A percentile compares a stretch with the other conserved stretches of the same genome.
These are phyloP conservation scores for Cyrtorhinus lividipennis DNA, from an alignment of 1,140 invertebrate species.

Conservation along the genomic window DNA sequence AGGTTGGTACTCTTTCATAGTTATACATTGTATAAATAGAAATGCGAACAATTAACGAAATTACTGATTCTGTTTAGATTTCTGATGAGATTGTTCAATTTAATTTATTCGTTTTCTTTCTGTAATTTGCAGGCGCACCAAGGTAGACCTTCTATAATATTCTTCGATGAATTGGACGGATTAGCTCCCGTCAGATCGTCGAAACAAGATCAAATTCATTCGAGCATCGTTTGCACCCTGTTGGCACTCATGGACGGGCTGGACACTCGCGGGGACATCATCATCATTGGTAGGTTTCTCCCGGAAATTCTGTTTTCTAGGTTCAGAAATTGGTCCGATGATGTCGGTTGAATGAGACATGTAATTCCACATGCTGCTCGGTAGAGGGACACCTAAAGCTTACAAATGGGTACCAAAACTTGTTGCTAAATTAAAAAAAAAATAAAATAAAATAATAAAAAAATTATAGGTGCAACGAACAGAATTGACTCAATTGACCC, in stretches of 20 bases:
- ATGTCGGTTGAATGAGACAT: too few relatives aligned
- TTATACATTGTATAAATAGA: constrained; percentile 28
- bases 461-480: constrained; percentile 19
- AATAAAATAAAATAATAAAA: too few relatives aligned
- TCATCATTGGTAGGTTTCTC: constrained; percentile 77
- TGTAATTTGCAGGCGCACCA: constrained; percentile 47
- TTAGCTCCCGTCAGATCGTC: constrained; percentile 74
- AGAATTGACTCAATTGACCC: constrained; percentile 72
- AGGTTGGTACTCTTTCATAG: constrained; percentile 43
- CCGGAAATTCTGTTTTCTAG: too few relatives aligned
- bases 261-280: constrained; percentile 52
- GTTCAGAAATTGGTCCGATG: too few relatives aligned
- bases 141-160: constrained; percentile 74
- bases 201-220: constrained; percentile 82
- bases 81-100: too few relatives aligned
- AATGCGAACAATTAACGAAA: too few relatives aligned
- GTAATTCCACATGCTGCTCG: too few relatives aligned
- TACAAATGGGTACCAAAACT: too few relatives aligned
- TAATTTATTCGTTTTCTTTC: not conserved
- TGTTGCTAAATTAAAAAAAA: too few relatives aligned
- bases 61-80: too few relatives aligned
- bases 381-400: too few relatives aligned
- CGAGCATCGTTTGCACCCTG: constrained; percentile 80
- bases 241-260: constrained; percentile 82
- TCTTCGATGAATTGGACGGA: constrained; percentile 83